Evolutionary conservation across 2,888 invertebrate species (phyloP), one percentile per base, ranked within the genome.

Genomic region (Cyclophora punctaria): DNA sequence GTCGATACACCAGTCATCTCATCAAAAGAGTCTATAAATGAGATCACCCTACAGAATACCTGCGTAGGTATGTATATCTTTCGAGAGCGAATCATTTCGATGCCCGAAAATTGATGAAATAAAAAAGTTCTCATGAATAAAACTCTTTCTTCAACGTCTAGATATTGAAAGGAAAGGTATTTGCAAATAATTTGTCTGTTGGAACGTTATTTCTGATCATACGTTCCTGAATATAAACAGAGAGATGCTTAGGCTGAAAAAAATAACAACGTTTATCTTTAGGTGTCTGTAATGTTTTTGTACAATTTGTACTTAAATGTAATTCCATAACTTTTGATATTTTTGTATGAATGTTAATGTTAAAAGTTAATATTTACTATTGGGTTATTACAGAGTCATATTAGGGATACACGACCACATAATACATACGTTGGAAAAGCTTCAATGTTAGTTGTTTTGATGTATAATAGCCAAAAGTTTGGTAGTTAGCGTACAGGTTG

Each of bases 381-480:
- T 20, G 20, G 20, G 20, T 20, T 20, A 20, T 20, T 20, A 20
- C 20, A 20, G 20, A 20, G 20, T 20, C 20, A 20, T 20, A 20
- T 20, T 20, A 20, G 20, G 20, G 20, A 20, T 20, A 20, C 20
- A 51, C 56, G 60, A 58, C 57, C 59, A 57, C 60, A 60, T 60
- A 65, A 63, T 57, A 66, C 64, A 69, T 59, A 64, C 64, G 69
- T 69, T 71, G 68, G 68, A 66, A 70, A 71, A 69, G 71, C 67
- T 69, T 60, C 70, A 69, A 74, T 76, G 76, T 67, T 75, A 78
- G 73, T 78, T 78, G 78, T 77, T 80, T 76, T 76, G 79, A 71
- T 64, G 73, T 78, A 78, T 80, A 80, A 80, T 75, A 77, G 81
- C 74, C 56, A 44, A 67, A 81, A 83, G 70, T 82, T 82, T 58